A percentile compares a stretch with the other conserved stretches of the same genome.
Evolutionary conservation across 2,113 vertebrate species (phyloP).

Genomic region (Sterna hirundo): DNA sequence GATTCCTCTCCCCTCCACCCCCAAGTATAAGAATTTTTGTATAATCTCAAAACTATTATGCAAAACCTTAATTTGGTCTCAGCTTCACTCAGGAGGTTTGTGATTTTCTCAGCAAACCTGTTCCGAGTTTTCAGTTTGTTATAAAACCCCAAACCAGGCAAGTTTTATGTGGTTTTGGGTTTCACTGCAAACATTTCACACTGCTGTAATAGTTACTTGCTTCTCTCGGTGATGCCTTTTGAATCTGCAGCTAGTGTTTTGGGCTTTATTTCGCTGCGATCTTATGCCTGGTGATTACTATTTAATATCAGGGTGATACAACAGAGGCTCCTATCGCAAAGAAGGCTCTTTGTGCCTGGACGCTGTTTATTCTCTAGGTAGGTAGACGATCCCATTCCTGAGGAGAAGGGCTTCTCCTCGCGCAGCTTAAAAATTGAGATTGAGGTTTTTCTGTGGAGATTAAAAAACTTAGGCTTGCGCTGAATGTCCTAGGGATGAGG

Average conservation of each 20-base stretch:
- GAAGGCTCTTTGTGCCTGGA: background rate
- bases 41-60: background rate
- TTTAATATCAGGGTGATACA: background rate
- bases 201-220: constrained; percentile 24
- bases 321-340: background rate
- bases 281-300: background rate
- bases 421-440: background rate
- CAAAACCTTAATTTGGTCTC: constrained; percentile 8
- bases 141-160: constrained; percentile 45
- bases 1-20: background rate
- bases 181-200: constrained; percentile 46
- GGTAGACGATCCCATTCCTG: background rate
- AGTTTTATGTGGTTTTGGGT: constrained; percentile 52
- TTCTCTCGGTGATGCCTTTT: constrained; percentile 20
- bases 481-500: background rate
- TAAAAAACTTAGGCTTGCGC: background rate
- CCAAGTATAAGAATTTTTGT: background rate
- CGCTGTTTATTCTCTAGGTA: background rate
- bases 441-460: background rate
- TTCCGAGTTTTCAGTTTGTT: constrained; percentile 51
- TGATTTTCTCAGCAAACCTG: constrained; percentile 30
- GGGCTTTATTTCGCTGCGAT: background rate
- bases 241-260: constrained; percentile 1
- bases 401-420: background rate
- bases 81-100: background rate